Evolutionary conservation across 2,888 invertebrate genomes (phyloP).

Genomic region (Psylliodes chrysocephalus): DNA sequence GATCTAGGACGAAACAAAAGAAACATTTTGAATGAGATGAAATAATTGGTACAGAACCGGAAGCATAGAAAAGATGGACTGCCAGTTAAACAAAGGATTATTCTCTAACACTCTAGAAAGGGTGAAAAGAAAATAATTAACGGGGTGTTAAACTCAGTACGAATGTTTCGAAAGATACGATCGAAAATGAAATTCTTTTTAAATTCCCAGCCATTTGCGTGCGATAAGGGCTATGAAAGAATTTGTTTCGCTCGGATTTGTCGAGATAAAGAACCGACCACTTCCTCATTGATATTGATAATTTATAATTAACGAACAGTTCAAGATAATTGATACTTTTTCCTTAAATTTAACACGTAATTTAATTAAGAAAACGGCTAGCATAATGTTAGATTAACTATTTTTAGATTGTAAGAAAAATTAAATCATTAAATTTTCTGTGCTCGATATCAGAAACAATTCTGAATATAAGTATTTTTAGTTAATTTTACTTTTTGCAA

Average conservation of each 20-base stretch:
- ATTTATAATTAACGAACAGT: conserved; percentile 27
- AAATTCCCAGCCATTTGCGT: conserved; percentile 1
- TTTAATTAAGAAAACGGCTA: conserved; percentile 3
- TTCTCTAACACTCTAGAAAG: too few species aligned
- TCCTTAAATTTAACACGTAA: conserved; percentile 13
- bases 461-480: too few species aligned
- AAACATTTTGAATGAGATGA: too few species aligned
- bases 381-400: not conserved
- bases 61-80: too few species aligned
- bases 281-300: conserved; percentile 25
- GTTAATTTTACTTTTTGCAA: too few species aligned
- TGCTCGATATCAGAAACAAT: not conserved
- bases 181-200: not conserved
- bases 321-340: conserved; percentile 5
- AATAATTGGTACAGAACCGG: too few species aligned
- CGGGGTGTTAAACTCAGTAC: too few species aligned
- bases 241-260: conserved; percentile 8
- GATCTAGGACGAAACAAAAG: too few species aligned
- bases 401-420: not conserved
- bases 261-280: conserved; percentile 24
- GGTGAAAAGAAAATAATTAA: too few species aligned
- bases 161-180: not conserved
- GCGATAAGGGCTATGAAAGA: conserved; percentile 11
- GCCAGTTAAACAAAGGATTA: too few species aligned
- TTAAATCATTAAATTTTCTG: not conserved